Evolutionary conservation across 2,113 vertebrate species (phyloP).

Genomic region (Sinosuthora webbiana): DNA sequence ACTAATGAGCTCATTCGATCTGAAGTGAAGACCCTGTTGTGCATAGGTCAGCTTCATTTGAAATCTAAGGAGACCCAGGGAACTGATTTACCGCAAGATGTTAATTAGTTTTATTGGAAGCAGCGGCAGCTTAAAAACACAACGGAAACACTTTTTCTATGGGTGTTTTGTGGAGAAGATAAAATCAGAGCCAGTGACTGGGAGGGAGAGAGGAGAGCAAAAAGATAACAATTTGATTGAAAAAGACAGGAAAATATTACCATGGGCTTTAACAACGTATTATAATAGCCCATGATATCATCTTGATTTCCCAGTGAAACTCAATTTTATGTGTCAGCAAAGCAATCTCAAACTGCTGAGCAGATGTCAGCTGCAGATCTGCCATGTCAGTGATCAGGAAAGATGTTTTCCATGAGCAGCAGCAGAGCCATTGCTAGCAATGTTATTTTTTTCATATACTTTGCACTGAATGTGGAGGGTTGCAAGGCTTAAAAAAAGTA

Average conservation of each 20-base stretch:
- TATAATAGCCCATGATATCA: constrained; percentile 31
- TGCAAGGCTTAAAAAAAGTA: neutral
- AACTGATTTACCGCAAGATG: neutral
- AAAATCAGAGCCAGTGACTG: neutral
- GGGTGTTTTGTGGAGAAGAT: neutral
- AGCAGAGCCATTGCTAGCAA: neutral
- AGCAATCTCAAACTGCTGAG: constrained; percentile 33
- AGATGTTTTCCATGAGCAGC: constrained; percentile 40
- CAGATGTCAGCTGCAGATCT: constrained; percentile 62
- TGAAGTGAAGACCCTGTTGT: neutral
- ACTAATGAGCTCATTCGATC: neutral
- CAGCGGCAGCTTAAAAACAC: neutral
- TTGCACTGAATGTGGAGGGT: neutral
- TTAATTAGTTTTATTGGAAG: constrained; percentile 32
- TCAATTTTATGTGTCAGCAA: constrained; percentile 57
- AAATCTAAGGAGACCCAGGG: neutral
- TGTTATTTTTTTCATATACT: neutral
- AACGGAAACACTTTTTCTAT: neutral
- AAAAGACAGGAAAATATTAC: constrained; percentile 4
- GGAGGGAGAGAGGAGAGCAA: neutral
- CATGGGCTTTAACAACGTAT: constrained; percentile 14
- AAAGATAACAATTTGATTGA: constrained; percentile 17
- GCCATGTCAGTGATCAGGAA: constrained; percentile 39
- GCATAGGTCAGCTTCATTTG: constrained; percentile 39
- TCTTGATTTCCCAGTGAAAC: constrained; percentile 48